phyloP scores from a whole-genome alignment of 2,113 vertebrate species.

The Ptyas mucosa region DNA sequence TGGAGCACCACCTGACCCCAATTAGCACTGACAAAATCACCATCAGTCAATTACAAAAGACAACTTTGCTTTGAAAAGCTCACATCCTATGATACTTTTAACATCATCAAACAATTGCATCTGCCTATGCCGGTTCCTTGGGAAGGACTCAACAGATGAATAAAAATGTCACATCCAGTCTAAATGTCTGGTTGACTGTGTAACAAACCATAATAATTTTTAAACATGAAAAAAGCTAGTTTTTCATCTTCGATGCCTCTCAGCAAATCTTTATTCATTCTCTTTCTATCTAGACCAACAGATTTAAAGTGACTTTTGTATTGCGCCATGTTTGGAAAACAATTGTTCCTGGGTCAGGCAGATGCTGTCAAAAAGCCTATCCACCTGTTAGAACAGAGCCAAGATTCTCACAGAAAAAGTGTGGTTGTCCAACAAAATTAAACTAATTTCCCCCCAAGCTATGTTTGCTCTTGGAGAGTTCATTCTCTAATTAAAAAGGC shows the following conservation, averaged over 20 bases:
- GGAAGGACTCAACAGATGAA: not conserved
- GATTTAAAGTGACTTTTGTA: not conserved
- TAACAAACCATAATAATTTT: not conserved
- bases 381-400: not conserved
- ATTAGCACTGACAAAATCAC: not conserved
- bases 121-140: not conserved
- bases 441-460: not conserved
- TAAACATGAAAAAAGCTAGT: not conserved
- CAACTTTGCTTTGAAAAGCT: not conserved
- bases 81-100: not conserved
- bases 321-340: not conserved
- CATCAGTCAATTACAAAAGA: not conserved
- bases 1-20: not conserved
- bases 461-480: not conserved
- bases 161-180: not conserved
- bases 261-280: not conserved
- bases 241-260: not conserved
- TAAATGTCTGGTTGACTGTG: not conserved
- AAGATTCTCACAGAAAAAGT: not conserved
- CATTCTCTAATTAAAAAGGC: not conserved
- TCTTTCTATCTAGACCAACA: not conserved
- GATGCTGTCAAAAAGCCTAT: not conserved
- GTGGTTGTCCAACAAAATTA: not conserved
- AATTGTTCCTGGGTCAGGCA: not conserved
- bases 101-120: not conserved